Evolutionary conservation across 2,888 invertebrate genomes (phyloP), one percentile per base, ranked within the genome.

Genomic region (Parnassius apollo): DNA sequence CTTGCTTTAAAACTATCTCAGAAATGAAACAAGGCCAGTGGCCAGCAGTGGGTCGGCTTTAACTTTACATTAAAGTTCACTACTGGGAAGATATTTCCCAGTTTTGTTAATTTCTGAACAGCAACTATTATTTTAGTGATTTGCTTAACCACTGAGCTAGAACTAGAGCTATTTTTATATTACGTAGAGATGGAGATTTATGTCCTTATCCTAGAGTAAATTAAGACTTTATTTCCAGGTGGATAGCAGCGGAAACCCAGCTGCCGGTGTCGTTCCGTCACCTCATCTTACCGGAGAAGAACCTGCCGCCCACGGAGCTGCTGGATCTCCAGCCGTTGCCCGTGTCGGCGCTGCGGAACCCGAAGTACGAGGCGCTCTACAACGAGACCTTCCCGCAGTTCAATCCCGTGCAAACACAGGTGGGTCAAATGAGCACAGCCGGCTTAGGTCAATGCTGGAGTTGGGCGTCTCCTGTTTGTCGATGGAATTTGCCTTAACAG

Each of bases 381-480:
- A 91, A 92, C 1, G 96, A 97, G 10, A 94, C 95, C 63, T 97
- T 98, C 81, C 96, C 96, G 2, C 98, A 98, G 83, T 99, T 99
- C 85, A 99, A 99, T 88, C 98, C 99, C 0, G 99, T 99, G 65
- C 99, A 99, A 86, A 99, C 99, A 0, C 98, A 98, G 93, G 92
- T 90, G 46, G 46, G 67, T 35, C 12, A 9, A 48, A 35, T 35
- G 35, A 35, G 35, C 35, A 35, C 35, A 7, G 7, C 25, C 7
- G 25, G 3, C 2, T 25, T 25, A 25, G 25, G 3, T 25, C 25
- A 25, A 25, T 25, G 25, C 25, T 25, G 25, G 3, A 3, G 4
- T 4, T 7, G 35, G 35, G 35, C 4, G 4, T 35, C 35, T 7
- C 35, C 35, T 7, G 35, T 7, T 7, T 35, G 7, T 35, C 4